Evolutionary conservation across 30 jellyfish, hydroid and myxozoan genomes (phyloP).

Genomic region (Thelohanellus kitauei): DNA sequence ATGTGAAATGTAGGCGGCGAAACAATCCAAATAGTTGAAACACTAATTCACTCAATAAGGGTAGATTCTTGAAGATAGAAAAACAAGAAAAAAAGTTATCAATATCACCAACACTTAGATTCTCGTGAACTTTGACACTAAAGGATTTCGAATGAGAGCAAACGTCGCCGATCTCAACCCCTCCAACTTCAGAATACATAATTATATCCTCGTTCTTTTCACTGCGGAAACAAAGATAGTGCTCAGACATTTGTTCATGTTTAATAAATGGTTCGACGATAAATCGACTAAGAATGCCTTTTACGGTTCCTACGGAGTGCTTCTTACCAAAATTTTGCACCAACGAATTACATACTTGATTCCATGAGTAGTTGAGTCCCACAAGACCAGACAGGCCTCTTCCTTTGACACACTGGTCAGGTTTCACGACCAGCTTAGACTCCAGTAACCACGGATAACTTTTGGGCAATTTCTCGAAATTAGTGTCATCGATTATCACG

Average conservation of each 20-base stretch:
- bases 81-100: background rate
- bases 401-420: constrained; percentile 69
- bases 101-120: constrained; percentile 8
- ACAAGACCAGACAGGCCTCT: constrained; percentile 69
- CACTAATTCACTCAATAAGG: background rate
- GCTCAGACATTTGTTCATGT: constrained; percentile 33
- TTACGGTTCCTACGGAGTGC: constrained; percentile 7
- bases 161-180: constrained; percentile 73
- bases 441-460: too few species aligned
- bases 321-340: constrained; percentile 12
- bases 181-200: constrained; percentile 64
- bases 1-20: constrained; percentile 25
- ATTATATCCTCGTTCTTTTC: constrained; percentile 63
- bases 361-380: constrained; percentile 20
- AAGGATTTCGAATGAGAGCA: too few species aligned
- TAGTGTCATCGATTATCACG: too few species aligned
- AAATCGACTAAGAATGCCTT: constrained; percentile 27
- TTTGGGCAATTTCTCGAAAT: too few species aligned
- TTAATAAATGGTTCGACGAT: constrained; percentile 52
- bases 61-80: too few species aligned
- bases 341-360: constrained; percentile 31
- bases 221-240: constrained; percentile 30
- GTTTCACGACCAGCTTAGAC: constrained; percentile 68
- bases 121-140: too few species aligned
- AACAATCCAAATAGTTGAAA: constrained; percentile 15